Evolutionary conservation across 2,113 vertebrate species (phyloP).

Genomic region (Hoplias malabaricus): DNA sequence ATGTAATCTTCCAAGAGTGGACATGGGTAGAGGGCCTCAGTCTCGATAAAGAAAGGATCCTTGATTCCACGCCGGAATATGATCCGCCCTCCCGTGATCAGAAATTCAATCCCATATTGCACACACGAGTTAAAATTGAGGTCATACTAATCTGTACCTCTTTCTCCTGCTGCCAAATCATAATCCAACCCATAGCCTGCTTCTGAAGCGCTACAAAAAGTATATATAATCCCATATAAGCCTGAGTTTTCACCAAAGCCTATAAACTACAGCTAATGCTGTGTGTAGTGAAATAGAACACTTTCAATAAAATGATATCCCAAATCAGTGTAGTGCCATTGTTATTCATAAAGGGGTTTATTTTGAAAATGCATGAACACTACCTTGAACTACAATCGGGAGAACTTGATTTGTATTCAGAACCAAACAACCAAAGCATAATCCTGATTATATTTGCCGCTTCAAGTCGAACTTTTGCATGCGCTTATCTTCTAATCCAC

Average conservation of each 20-base stretch:
- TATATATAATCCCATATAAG: constrained; percentile 32
- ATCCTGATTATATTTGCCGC: constrained; percentile 46
- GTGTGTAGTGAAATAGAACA: constrained; percentile 20
- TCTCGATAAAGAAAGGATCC: background rate
- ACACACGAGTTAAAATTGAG: constrained; percentile 44
- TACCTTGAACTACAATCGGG: constrained; percentile 41
- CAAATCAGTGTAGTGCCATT: constrained; percentile 22
- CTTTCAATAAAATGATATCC: constrained; percentile 18
- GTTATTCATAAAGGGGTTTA: constrained; percentile 44
- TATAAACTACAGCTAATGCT: constrained; percentile 17
- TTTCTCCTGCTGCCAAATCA: constrained; percentile 42
- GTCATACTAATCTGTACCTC: constrained; percentile 51
- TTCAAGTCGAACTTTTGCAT: constrained; percentile 32
- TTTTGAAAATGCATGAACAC: constrained; percentile 11
- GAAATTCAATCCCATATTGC: constrained; percentile 31
- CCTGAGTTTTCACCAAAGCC: constrained; percentile 35
- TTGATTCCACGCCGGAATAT: background rate
- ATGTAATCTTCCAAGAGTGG: background rate
- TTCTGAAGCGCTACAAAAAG: constrained; percentile 22
- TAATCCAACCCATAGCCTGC: constrained; percentile 52
- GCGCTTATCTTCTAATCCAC: constrained; percentile 43
- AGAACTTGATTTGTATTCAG: constrained; percentile 42
- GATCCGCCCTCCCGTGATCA: background rate
- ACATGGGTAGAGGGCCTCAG: background rate
- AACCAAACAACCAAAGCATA: constrained; percentile 34